Evolutionary conservation across 1,140 invertebrate genomes (phyloP), one percentile per base, ranked within the genome.

Genomic region (Cheumatopsyche charites): DNA sequence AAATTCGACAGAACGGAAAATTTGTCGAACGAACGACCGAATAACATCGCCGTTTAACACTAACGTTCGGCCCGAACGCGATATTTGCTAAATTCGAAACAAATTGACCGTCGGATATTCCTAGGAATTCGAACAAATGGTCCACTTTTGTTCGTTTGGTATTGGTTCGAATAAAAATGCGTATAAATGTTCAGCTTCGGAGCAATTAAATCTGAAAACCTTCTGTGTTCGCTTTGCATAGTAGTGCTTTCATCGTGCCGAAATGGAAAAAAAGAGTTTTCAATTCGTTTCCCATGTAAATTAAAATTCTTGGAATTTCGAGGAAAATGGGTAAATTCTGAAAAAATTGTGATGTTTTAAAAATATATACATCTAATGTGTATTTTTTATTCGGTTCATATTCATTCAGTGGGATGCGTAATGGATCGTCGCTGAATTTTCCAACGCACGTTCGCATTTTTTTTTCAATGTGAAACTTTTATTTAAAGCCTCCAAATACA

Each of bases 281-380:
- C 0, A 52, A 52, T 17, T 52, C 47, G 19, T 52, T 52, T 52
- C 19, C 47, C n/a, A 52, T 19, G 19, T 19, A 52, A 52, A 52
- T 52, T 52, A 1, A 52, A 52, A 52, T 52, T 17, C 47, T 52
- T 15, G 9, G 0, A 17, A n/a, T 52, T 52, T 52, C 1, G 0
- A 17, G 47, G 15, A 17, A 52, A 52, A 52, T 17, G n/a, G 19
- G 13, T 17, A 19, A 11, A 1, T 15, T 52, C 9, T 17, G 19
- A 17, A 52, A 52, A 52, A 9, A 19, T 7, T 17, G 9, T 52
- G 47, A 3, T 13, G 45, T n/a, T 17, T 6, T 2, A 47, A n/a
- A 47, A n/a, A 17, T 47, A 4, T 7, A 17, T 15, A 17, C 47
- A 52, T 7, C 47, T n/a, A n/a, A n/a, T n/a, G n/a, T n/a, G n/a